phyloP scores from a whole-genome alignment of 1,140 invertebrate genomes.

The Aporrectodea caliginosa region DNA sequence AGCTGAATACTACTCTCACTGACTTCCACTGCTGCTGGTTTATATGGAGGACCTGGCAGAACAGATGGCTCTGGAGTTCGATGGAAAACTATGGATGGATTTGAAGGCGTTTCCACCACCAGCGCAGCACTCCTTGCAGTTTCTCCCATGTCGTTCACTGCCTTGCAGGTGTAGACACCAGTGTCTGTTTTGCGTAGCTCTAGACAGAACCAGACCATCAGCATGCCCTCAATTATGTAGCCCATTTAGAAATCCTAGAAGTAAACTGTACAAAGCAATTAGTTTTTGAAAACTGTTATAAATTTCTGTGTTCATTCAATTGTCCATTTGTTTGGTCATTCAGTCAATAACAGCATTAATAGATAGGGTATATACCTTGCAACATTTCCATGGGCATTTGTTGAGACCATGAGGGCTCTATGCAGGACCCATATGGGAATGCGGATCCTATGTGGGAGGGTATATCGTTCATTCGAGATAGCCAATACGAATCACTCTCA shows the following conservation, averaged over 20 bases:
- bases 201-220: conserved; percentile 44
- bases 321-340: conserved; percentile 31
- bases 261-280: neutral
- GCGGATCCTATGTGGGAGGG: too few relatives aligned
- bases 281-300: neutral
- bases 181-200: conserved; percentile 65
- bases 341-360: neutral
- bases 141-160: conserved; percentile 76
- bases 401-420: too few relatives aligned
- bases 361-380: too few relatives aligned
- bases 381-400: too few relatives aligned
- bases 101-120: conserved; percentile 59
- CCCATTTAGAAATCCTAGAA: neutral
- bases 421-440: too few relatives aligned
- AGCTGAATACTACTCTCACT: conserved; percentile 74
- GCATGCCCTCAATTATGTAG: neutral
- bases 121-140: conserved; percentile 69
- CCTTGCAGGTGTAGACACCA: conserved; percentile 66
- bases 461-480: too few relatives aligned
- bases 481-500: too few relatives aligned
- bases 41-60: conserved; percentile 73
- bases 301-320: neutral
- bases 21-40: conserved; percentile 70
- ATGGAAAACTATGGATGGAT: conserved; percentile 76
- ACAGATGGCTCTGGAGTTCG: conserved; percentile 70